Evolutionary conservation across 2,797 vertebrate species (phyloP).

Genomic region (Characodon lateralis): DNA sequence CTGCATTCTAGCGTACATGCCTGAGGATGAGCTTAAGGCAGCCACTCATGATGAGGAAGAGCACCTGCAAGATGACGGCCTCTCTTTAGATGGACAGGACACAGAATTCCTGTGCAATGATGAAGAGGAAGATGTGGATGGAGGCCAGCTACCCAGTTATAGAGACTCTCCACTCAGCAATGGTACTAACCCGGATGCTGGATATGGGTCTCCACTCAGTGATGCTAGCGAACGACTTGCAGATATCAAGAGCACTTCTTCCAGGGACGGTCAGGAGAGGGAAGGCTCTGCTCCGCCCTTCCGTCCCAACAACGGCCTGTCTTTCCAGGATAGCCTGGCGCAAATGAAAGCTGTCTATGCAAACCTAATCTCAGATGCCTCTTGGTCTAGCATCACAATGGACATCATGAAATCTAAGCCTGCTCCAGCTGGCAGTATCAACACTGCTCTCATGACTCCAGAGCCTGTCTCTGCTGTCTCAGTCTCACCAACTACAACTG

Average conservation of each 20-base stretch:
- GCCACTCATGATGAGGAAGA: conserved; percentile 88
- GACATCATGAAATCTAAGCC: conserved; percentile 92
- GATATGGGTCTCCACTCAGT: conserved; percentile 95
- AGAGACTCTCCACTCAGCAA: conserved; percentile 97
- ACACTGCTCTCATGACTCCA: conserved; percentile 61
- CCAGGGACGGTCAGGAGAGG: conserved; percentile 90
- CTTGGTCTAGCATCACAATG: conserved; percentile 96
- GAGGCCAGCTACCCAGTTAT: conserved; percentile 91
- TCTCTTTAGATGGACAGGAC: conserved; percentile 91
- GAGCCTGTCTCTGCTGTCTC: conserved; percentile 63
- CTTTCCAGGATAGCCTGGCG: conserved; percentile 96
- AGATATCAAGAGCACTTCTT: conserved; percentile 92
- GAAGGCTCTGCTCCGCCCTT: conserved; percentile 80
- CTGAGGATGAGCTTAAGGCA: conserved; percentile 97
- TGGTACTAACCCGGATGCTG: conserved; percentile 94
- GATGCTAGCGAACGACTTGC: conserved; percentile 93
- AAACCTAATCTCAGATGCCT: conserved; percentile 97
- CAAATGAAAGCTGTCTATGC: conserved; percentile 99
- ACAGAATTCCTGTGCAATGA: conserved; percentile 90
- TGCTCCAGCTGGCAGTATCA: conserved; percentile 81
- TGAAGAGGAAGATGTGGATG: conserved; percentile 86
- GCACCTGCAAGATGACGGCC: conserved; percentile 90
- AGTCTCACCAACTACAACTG: conserved; percentile 73
- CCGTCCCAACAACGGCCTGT: conserved; percentile 83
- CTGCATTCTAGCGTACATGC: conserved; percentile 93